A percentile compares a stretch with the other conserved stretches of the same genome.
Evolutionary conservation across 2,888 invertebrate species (phyloP).

Genomic region (Drosophila nigritarsus): DNA sequence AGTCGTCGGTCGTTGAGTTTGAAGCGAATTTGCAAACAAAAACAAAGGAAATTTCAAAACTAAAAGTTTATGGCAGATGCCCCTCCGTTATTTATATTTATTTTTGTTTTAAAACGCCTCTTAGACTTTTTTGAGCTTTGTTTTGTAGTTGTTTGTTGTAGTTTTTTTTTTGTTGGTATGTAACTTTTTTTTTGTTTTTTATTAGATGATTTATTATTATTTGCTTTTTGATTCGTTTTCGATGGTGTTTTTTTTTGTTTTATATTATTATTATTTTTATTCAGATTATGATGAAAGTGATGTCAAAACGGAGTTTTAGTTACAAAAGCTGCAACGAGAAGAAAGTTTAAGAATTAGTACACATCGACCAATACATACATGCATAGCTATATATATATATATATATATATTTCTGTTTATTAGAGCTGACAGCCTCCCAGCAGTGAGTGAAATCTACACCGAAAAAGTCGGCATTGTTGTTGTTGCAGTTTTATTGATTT

Average conservation of each 20-base stretch:
- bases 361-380: conserved; percentile 12
- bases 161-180: conserved; percentile 54
- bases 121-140: conserved; percentile 75
- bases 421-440: conserved; percentile 30
- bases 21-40: conserved; percentile 64
- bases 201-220: conserved; percentile 83
- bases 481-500: conserved; percentile 77
- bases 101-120: conserved; percentile 49
- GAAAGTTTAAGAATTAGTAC: conserved; percentile 53
- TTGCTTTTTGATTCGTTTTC: conserved; percentile 81
- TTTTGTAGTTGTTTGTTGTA: conserved; percentile 64
- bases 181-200: conserved; percentile 68
- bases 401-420: conserved; percentile 6
- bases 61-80: conserved; percentile 77
- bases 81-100: conserved; percentile 31
- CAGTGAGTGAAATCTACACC: conserved; percentile 67
- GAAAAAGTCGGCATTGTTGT: conserved; percentile 56
- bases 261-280: conserved; percentile 78
- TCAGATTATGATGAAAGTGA: conserved; percentile 85
- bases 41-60: conserved; percentile 71
- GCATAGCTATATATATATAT: conserved; percentile 3
- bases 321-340: conserved; percentile 84
- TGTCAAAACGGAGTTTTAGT: conserved; percentile 86
- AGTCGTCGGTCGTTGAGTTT: conserved; percentile 39
- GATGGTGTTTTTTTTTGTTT: conserved; percentile 75